Evolutionary conservation across 2,113 vertebrate species (phyloP).

Genomic region (Gavia stellata): DNA sequence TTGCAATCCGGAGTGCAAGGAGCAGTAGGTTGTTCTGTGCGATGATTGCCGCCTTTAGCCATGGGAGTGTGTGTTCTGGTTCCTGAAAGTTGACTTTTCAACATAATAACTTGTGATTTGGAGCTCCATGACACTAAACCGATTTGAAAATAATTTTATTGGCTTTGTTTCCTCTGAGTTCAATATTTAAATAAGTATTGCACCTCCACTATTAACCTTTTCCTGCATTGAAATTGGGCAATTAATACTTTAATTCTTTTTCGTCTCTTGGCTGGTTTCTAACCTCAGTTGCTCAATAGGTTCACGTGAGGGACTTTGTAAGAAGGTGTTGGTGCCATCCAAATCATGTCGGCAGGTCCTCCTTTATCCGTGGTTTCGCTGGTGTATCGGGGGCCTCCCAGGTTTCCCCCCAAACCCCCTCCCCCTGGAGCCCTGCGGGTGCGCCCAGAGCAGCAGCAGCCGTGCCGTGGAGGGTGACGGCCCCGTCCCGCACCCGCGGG

Average conservation of each 20-base stretch:
- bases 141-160: background rate
- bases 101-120: background rate
- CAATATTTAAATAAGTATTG: background rate
- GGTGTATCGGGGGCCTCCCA: background rate
- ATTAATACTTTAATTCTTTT: background rate
- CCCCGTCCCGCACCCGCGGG: accelerated
- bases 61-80: background rate
- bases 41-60: background rate
- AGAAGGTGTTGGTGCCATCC: background rate
- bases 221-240: background rate
- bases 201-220: background rate
- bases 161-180: background rate
- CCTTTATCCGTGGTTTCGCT: background rate
- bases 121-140: background rate
- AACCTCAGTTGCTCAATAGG: background rate
- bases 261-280: background rate
- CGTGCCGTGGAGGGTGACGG: background rate
- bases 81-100: background rate
- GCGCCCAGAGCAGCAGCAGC: background rate
- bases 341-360: background rate
- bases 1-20: background rate
- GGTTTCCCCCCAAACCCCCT: too few species aligned
- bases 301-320: background rate
- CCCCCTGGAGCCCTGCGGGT: accelerated
- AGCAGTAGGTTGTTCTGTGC: too few species aligned